Percentiles rank a stretch among this genome's conserved stretches.
phyloP scores from a whole-genome alignment of 1,140 invertebrate genomes.

The Ridgeia piscesae region DNA sequence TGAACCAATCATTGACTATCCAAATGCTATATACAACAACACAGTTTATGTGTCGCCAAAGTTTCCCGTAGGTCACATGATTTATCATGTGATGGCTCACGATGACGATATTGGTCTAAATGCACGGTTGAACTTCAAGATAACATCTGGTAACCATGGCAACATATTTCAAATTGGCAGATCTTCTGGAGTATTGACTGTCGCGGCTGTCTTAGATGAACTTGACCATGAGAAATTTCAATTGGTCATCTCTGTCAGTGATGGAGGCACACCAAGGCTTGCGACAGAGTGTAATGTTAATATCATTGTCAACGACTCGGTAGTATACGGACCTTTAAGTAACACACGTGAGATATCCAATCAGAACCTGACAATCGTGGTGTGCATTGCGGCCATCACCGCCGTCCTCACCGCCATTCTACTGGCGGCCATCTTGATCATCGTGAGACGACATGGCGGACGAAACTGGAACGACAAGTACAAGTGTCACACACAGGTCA shows the following conservation, averaged over 20 bases:
- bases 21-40: slow-evolving; percentile 14
- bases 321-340: not conserved
- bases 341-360: not conserved
- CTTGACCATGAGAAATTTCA: not conserved
- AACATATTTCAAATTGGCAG: not conserved
- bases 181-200: not conserved
- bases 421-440: not conserved
- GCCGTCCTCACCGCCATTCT: not conserved
- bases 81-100: slow-evolving; percentile 16
- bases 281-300: not conserved
- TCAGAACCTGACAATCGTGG: not conserved
- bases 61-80: slow-evolving; percentile 17
- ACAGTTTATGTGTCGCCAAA: slow-evolving; percentile 18
- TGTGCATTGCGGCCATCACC: not conserved
- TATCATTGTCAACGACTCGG: not conserved
- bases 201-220: not conserved
- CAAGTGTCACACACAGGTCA: not conserved
- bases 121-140: slow-evolving; percentile 6
- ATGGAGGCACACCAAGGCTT: not conserved
- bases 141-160: not conserved
- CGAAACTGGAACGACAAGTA: not conserved
- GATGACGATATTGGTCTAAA: slow-evolving; percentile 20
- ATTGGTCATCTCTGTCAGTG: not conserved
- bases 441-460: not conserved
- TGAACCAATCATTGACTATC: slow-evolving; percentile 20